These are phyloP conservation scores for Actias luna DNA, from an alignment of 2,888 invertebrate genomes.

Conservation along the genomic window DNA sequence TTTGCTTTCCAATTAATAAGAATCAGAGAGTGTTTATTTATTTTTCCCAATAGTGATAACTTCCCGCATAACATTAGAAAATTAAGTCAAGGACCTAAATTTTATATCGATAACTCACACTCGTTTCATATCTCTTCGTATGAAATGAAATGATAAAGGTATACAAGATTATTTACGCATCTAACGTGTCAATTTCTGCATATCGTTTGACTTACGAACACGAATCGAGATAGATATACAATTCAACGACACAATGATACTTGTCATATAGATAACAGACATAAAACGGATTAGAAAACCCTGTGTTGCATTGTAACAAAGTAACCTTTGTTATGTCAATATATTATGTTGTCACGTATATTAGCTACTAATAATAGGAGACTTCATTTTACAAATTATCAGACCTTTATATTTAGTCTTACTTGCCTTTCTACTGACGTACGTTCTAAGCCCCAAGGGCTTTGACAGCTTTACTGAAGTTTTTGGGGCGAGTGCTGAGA, in stretches of 20 bases:
- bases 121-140: background rate
- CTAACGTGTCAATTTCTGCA: slow-evolving; percentile 6
- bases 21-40: too few relatives aligned
- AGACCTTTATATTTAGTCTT: too few relatives aligned
- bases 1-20: too few relatives aligned
- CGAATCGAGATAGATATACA: background rate
- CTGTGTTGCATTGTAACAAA: background rate
- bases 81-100: background rate
- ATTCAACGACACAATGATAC: background rate
- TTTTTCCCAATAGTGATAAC: background rate
- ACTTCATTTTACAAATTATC: too few relatives aligned
- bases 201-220: background rate
- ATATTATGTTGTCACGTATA: background rate
- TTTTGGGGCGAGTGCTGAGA: too few relatives aligned
- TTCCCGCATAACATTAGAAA: background rate
- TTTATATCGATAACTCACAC: background rate
- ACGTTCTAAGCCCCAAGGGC: too few relatives aligned
- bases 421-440: too few relatives aligned
- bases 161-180: slow-evolving; percentile 2
- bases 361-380: too few relatives aligned
- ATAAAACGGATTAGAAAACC: background rate
- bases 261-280: background rate
- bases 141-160: background rate
- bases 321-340: background rate
- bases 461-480: too few relatives aligned